These are phyloP conservation scores for Calephelis virginiensis DNA, from an alignment of 1,140 invertebrate genomes.

Conservation along the genomic window DNA sequence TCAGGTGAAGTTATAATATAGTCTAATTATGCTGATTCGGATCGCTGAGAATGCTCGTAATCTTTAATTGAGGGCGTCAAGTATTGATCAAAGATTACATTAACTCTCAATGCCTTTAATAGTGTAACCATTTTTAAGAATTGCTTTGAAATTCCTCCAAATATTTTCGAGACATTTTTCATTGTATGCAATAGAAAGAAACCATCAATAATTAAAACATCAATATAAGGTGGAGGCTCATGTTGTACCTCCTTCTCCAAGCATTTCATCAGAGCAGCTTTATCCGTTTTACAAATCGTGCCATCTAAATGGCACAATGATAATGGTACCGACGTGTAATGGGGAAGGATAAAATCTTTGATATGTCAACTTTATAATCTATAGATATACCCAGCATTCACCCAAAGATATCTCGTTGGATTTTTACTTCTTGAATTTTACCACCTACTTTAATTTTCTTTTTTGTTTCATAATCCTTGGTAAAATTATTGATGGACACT, in stretches of 20 bases:
- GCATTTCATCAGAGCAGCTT: conserved; percentile 16
- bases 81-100: too few relatives aligned
- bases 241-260: background rate
- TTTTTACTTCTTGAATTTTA: background rate
- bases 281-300: conserved; percentile 23
- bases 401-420: background rate
- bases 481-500: conserved; percentile 11
- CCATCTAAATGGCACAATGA: conserved; percentile 23
- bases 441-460: background rate
- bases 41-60: conserved; percentile 14
- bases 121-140: too few relatives aligned
- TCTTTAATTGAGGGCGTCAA: too few relatives aligned
- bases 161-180: too few relatives aligned
- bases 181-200: too few relatives aligned
- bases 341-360: conserved; percentile 21
- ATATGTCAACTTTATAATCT: conserved; percentile 23
- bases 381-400: conserved; percentile 1
- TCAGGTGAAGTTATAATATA: conserved; percentile 23
- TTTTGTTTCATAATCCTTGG: background rate
- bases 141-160: too few relatives aligned
- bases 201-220: too few relatives aligned
- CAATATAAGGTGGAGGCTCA: background rate
- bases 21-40: conserved; percentile 12
- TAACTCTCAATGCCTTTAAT: too few relatives aligned
- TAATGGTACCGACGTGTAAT: conserved; percentile 23